Base-by-base conservation (phyloP, 2,113 vertebrate genomes). In the Perca flavescens region DNA sequence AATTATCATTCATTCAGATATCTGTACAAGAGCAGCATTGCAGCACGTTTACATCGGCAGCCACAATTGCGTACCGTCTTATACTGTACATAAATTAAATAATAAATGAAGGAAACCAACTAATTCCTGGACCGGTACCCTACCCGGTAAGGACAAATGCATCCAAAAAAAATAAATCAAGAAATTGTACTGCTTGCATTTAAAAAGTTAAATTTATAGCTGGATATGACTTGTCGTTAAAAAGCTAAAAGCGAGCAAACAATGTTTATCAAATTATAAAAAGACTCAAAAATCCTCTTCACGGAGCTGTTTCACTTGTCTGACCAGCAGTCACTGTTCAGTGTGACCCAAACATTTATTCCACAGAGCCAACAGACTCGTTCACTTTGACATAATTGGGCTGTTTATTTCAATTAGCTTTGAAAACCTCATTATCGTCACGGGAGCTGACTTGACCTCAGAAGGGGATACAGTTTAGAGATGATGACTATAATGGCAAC, bases 371-470 rank as follows among this genome's bases (percentile, higher is more conserved):
- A 36, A 49, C 74, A 77, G 21, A 43, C 85, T 73, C 28, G 16
- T 80, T 86, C 19, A 78, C 83, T 79, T 31, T 21, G 28, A 74
- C 78, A 34, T 86, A 89, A 91, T 43, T 85, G 80, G 64, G 83
- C 49, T 88, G 82, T 91, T 93, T 92, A 83, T 87, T 88, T 91
- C 81, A 87, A 90, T 92, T 86, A 92, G 71, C 74, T 57, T 9
- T 64, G 79, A 85, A 88, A 90, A 80, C 21, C 86, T 92, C 81
- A 80, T 91, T 88, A 89, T 64, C 36, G 2, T 31, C 11, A 40
- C 57, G 22, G 76, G 65, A 22, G 66, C 52, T 3, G 61, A 11
- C 72, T 84, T 60, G 62, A 73, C 89, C 80, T 72, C 80, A 79
- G 76, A 78, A 70, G 68, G 60, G 65, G 72, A 69, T 64, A 31